Percentiles rank a stretch among this genome's conserved stretches.
Evolutionary conservation across 2,113 vertebrate genomes (phyloP).

Genomic region (Psephotus haematonotus): DNA sequence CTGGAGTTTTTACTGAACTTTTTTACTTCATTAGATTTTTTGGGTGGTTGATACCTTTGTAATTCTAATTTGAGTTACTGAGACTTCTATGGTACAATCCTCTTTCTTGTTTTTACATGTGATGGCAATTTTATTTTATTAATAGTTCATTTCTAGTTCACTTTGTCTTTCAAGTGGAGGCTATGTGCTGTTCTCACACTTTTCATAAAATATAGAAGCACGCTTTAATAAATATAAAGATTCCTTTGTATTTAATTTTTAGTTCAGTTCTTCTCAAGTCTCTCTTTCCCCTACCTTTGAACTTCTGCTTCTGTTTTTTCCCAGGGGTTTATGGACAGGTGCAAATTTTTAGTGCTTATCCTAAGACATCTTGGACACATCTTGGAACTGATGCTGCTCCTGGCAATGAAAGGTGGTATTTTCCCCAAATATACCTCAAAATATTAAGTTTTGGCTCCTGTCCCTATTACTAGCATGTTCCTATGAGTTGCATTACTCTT

Average conservation of each 20-base stretch:
- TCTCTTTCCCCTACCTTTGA: background rate
- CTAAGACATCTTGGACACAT: slow-evolving; percentile 72
- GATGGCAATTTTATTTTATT: background rate
- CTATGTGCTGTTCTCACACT: background rate
- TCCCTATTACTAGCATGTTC: background rate
- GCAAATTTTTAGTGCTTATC: slow-evolving; percentile 70
- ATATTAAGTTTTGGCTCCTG: background rate
- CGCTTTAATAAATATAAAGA: background rate
- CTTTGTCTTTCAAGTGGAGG: background rate
- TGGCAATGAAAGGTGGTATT: slow-evolving; percentile 77
- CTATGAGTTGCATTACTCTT: background rate
- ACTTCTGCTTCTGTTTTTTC: background rate
- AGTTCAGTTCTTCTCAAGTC: background rate
- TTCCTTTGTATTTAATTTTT: background rate
- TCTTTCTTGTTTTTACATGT: background rate
- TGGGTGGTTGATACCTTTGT: rapidly evolving
- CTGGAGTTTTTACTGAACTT: background rate
- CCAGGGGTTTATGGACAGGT: slow-evolving; percentile 77
- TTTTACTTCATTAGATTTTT: background rate
- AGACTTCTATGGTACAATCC: background rate
- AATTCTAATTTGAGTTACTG: background rate
- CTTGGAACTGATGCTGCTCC: slow-evolving; percentile 65
- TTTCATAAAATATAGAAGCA: background rate
- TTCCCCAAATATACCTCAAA: background rate
- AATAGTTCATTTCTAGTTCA: background rate